Conservation (phyloP, 2,113 vertebrate genomes). For the Brachypteracias leptosomus region DNA sequence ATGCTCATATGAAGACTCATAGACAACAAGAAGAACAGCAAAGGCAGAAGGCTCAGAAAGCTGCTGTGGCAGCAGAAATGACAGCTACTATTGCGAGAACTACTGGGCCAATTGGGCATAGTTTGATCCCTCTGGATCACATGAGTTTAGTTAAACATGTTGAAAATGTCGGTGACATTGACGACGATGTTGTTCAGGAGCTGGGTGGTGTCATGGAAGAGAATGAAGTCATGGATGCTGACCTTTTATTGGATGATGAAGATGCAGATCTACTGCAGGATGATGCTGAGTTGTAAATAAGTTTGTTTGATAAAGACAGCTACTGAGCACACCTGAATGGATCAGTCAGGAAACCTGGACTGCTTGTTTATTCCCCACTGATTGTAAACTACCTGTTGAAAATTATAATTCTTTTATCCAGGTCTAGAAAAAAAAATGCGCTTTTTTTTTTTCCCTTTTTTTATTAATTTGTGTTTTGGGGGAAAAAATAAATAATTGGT, state of each 20-base stretch:
- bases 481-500: conserved; percentile 72
- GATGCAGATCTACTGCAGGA: conserved; percentile 77
- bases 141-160: conserved; percentile 78
- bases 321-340: conserved; percentile 41
- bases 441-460: conserved; percentile 45
- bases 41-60: conserved; percentile 81
- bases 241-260: conserved; percentile 78
- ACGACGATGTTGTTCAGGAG: conserved; percentile 76
- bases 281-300: conserved; percentile 77
- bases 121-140: conserved; percentile 79
- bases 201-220: conserved; percentile 77
- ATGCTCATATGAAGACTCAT: conserved; percentile 92
- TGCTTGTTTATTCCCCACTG: conserved; percentile 64
- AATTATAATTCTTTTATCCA: conserved; percentile 71
- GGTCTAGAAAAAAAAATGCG: conserved; percentile 45
- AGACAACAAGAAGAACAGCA: conserved; percentile 85
- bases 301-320: conserved; percentile 16
- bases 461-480: conserved; percentile 65
- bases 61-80: conserved; percentile 77
- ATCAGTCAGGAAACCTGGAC: conserved; percentile 66
- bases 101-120: conserved; percentile 64
- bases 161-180: conserved; percentile 73
- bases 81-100: conserved; percentile 79
- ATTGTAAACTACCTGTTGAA: conserved; percentile 79
- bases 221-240: conserved; percentile 75